Percentiles rank a stretch among this genome's conserved stretches.
Evolutionary conservation across 2,797 vertebrate species (phyloP).

Genomic region (Siniperca obscura): DNA sequence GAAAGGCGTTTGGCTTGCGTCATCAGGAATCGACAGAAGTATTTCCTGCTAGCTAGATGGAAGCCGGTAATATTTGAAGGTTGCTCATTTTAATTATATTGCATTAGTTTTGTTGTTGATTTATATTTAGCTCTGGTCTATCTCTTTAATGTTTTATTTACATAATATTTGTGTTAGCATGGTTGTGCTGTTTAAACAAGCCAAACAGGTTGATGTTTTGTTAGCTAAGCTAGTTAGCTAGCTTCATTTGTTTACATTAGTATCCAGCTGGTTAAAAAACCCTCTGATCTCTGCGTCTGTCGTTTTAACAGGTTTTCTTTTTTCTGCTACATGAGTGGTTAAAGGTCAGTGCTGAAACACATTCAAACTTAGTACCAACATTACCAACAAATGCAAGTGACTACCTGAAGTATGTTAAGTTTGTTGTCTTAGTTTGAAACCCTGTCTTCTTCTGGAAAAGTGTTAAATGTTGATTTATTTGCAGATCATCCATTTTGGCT

Average conservation of each 20-base stretch:
- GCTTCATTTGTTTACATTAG: conserved; percentile 58
- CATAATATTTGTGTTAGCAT: accelerated
- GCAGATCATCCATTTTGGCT: not conserved
- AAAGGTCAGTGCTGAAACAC: not conserved
- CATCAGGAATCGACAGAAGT: conserved; percentile 25
- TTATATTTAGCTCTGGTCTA: accelerated
- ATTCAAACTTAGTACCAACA: too few species aligned
- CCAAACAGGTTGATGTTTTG: too few species aligned
- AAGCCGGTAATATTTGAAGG: conserved; percentile 37
- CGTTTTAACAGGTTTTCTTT: too few species aligned
- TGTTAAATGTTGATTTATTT: not conserved
- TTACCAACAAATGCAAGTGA: not conserved
- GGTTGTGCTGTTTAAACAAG: not conserved
- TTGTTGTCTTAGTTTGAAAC: not conserved
- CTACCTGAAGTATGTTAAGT: not conserved
- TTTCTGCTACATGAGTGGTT: not conserved
- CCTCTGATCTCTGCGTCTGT: not conserved
- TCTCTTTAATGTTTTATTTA: not conserved
- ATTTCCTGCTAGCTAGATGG: not conserved
- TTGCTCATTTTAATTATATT: accelerated
- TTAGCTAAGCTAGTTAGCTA: conserved; percentile 42
- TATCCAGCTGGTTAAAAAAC: not conserved
- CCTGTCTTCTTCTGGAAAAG: not conserved
- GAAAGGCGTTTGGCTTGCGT: conserved; percentile 13
- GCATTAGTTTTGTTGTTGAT: accelerated